Base-by-base conservation (phyloP, 30 jellyfish, hydroid and myxozoan species). In the Turritopsis rubra region DNA sequence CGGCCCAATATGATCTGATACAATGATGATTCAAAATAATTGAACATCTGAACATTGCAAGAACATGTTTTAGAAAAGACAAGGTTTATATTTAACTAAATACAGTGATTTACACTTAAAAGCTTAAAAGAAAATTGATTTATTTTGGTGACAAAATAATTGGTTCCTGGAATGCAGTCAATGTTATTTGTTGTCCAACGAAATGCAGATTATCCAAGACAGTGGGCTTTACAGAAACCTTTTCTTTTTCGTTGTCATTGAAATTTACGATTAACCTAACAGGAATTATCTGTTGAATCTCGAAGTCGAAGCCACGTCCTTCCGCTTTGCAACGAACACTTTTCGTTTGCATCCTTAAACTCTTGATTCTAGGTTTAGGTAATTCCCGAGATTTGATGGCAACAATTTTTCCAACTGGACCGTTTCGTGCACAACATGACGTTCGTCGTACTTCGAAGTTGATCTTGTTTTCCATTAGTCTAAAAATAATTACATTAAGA, bases 121-220 rank as follows among this genome's bases (percentile, higher is more conserved):
- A 41, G 60, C 9, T 13, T 13, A 41, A 3, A 41, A 41, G 13
- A 41, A 68, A n/a, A 68, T 27, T n/a, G n/a, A n/a, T n/a, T 68
- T 68, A 23, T 68, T 66, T 66, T 66, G 28, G 77, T 68, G 30
- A 68, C 0, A 68, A n/a, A 68, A 27, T 23, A 27, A 68, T 27
- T 68, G 77, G 77, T 68, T 23, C 77, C 19, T 68, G 77, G 19
- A 68, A 68, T 41, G 60, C 60, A 7, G 30, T 68, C 31, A 68
- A 19, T n/a, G 77, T 68, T 7, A 68, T 68, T 68, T 68, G 28
- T 68, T 68, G 77, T n/a, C 77, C 77, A 68, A 68, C 77, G 30
- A 68, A 27, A 68, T 68, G 30, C 16, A 1, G 31, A n/a, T 19
- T 68, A 1, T 68, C 77, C 8, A 68, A 19, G 8, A 68, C 21